Evolutionary conservation across 2,113 vertebrate species (phyloP), one percentile per base, ranked within the genome.

Genomic region (Callochromis pleurospilus): DNA sequence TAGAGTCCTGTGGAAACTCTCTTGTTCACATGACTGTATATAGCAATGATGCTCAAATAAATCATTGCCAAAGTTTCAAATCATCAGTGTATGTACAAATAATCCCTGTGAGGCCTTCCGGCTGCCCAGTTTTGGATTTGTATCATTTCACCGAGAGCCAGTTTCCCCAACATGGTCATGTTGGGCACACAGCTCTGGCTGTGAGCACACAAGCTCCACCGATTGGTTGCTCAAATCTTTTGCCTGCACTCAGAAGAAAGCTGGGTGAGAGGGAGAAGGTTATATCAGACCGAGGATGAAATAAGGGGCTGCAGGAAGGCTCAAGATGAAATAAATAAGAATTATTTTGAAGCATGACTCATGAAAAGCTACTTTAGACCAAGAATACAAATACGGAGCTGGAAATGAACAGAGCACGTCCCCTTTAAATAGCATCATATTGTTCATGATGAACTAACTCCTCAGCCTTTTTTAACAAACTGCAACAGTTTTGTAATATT

Each of bases 71-170:
- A 47, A 29, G 38, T 45, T 45, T 73, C 68, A 73, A 45, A 73
- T 73, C 40, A 45, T 73, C 21, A 73, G 68, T 45, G 21, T 73
- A 45, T 73, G 9, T 45, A 73, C 38, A 73, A 73, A 21, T 73
- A 47, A 73, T 73, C 40, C 40, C 68, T 7, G 40, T 73, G 9
- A 73, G 40, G 24, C 68, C 21, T 73, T 73, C 36, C 3, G 3
- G 62, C 62, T 70, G 62, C 21, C 10, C 68, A 73, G 13, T 7
- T 45, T 73, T 21, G 19, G 1, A 45, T 73, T 65, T 65, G 60
- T 65, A 1, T 65, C 3, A 1, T n/a, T 65, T 65, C 17, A 65
- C 31, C 9, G 5, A 17, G 40, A 73, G 68, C 14, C 68, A 47
- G 3, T 29, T 29, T 75, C 13, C 8, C 21, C 65, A 73, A 26